Percentiles rank a stretch among this genome's conserved stretches.
Evolutionary conservation across 2,797 vertebrate genomes (phyloP).

Genomic region (Chaetodon trifasciatus): DNA sequence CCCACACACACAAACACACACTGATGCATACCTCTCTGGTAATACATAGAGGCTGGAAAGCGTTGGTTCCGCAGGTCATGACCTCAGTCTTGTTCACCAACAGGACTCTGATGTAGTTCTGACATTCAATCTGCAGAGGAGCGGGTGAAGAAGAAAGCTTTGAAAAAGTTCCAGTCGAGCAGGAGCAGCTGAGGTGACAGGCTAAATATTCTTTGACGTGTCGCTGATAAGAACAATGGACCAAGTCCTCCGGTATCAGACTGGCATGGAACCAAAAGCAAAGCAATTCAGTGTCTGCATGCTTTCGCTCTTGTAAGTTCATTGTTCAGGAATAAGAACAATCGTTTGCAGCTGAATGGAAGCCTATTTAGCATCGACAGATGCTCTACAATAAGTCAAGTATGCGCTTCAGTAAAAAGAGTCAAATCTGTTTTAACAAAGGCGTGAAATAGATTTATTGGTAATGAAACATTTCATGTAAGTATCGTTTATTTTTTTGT

Average conservation of each 20-base stretch:
- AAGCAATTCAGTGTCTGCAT: not conserved
- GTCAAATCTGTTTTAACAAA: constrained; percentile 57
- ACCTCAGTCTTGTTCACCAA: constrained; percentile 94
- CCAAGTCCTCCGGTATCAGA: constrained; percentile 24
- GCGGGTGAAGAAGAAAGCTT: not conserved
- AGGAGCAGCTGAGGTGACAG: constrained; percentile 5
- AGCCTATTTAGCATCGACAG: constrained; percentile 43
- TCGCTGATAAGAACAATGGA: constrained; percentile 38
- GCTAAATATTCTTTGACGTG: constrained; percentile 14
- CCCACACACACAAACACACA: not conserved
- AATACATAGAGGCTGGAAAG: constrained; percentile 95
- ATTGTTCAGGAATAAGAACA: constrained; percentile 53
- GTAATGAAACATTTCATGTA: constrained; percentile 28
- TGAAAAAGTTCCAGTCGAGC: constrained; percentile 15
- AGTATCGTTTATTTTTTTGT: constrained; percentile 20
- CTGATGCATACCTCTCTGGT: constrained; percentile 90
- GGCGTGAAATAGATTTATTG: constrained; percentile 54
- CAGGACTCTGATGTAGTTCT: constrained; percentile 97
- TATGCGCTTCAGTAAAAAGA: constrained; percentile 21
- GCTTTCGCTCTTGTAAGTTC: constrained; percentile 11
- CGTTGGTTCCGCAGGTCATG: constrained; percentile 97
- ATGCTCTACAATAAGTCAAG: constrained; percentile 27
- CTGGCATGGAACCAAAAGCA: constrained; percentile 18
- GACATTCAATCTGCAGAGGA: constrained; percentile 92
- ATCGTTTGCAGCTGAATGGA: constrained; percentile 29